Evolutionary conservation across 2,113 vertebrate species (phyloP).

Genomic region (Thermophis baileyi): DNA sequence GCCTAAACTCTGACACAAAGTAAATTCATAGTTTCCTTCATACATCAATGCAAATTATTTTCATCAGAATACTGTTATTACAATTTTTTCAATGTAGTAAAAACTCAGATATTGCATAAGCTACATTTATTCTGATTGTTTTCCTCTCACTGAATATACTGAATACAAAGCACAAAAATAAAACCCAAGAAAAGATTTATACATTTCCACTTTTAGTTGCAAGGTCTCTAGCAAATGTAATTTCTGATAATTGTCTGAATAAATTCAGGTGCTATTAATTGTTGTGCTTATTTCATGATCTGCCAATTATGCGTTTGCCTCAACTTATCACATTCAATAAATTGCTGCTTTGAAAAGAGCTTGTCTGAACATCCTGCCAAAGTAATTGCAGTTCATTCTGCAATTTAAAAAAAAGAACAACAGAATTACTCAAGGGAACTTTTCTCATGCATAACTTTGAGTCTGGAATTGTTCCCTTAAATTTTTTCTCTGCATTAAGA

Average conservation of each 20-base stretch:
- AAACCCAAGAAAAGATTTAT: constrained; percentile 24
- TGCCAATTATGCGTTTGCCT: constrained; percentile 48
- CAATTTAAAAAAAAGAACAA: constrained; percentile 48
- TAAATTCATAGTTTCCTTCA: too few species aligned
- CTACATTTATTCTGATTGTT: constrained; percentile 2
- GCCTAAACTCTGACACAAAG: too few species aligned
- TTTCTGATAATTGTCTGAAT: constrained; percentile 50
- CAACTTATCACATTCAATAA: constrained; percentile 44
- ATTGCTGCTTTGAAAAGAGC: constrained; percentile 53
- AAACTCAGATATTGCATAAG: background rate
- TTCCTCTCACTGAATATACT: background rate
- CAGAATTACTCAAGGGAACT: constrained; percentile 23
- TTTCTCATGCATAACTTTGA: constrained; percentile 24
- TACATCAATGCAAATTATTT: too few species aligned
- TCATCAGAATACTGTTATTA: background rate
- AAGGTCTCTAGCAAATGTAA: constrained; percentile 7
- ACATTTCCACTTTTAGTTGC: constrained; percentile 13
- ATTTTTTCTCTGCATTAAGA: constrained; percentile 9
- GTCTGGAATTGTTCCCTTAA: constrained; percentile 14
- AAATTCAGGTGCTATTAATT: constrained; percentile 32
- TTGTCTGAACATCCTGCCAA: constrained; percentile 48
- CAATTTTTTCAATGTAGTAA: background rate
- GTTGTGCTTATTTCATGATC: constrained; percentile 45
- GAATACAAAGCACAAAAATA: background rate
- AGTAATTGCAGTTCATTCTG: constrained; percentile 53